phyloP scores from a whole-genome alignment of 64 coral and sea anemone species.

The Actinia tenebrosa region DNA sequence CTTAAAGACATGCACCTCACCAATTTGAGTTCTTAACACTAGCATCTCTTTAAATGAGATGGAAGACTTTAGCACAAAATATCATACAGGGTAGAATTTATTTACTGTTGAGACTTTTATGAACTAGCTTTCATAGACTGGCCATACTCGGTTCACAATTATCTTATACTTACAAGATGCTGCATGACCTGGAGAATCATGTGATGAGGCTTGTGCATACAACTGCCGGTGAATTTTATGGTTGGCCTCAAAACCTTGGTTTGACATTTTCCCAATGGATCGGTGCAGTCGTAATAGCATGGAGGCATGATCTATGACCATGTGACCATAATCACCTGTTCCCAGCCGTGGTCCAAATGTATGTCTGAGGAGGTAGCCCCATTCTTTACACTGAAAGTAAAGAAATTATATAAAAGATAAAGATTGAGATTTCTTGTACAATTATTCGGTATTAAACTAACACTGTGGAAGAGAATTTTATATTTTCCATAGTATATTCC shows the following conservation, averaged over 20 bases:
- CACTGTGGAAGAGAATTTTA: neutral
- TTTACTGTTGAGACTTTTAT: no score
- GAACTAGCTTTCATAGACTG: no score
- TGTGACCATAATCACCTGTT: constrained; percentile 40
- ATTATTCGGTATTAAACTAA: neutral
- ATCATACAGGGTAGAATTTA: no score
- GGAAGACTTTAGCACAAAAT: no score
- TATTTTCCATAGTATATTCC: neutral
- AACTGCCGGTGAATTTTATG: constrained; percentile 21
- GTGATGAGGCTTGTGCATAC: constrained; percentile 5
- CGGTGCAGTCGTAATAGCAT: constrained; percentile 10
- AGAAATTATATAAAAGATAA: neutral
- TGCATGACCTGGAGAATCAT: neutral
- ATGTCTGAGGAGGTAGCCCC: constrained; percentile 30
- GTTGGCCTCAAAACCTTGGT: constrained; percentile 26
- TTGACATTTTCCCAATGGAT: constrained; percentile 24
- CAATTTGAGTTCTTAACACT: no score
- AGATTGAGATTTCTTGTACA: neutral
- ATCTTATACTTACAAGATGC: neutral
- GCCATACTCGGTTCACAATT: no score
- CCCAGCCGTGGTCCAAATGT: constrained; percentile 29
- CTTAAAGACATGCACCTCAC: no score
- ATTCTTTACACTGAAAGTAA: constrained; percentile 46
- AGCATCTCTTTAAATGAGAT: no score
- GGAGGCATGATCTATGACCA: constrained; percentile 27